Base-by-base conservation (phyloP, 2,888 invertebrate species). In the Drosophila dives region DNA sequence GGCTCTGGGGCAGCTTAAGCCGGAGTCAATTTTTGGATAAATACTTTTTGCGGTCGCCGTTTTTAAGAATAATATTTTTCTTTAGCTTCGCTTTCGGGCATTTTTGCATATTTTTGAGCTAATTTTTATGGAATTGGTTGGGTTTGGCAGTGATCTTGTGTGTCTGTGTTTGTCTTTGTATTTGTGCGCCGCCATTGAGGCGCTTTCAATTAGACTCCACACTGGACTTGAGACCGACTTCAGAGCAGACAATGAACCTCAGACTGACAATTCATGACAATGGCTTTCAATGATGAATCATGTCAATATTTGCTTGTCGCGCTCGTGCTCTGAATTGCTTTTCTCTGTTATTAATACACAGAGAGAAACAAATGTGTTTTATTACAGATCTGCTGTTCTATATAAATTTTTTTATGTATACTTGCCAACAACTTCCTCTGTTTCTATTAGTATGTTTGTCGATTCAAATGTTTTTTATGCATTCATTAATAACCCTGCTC, bases 31-130 rank as follows among this genome's bases (percentile, higher is more conserved):
- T 75, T 73, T 75, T 73, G 77, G 77, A 70, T 72, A 80, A 81
- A 85, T 86, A 45, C 45, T 45, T 45, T 89, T 83, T 85, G 81
- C 89, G 81, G 76, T 86, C 76, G 71, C 40, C 51, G 60, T 49
- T 60, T 45, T 50, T 33, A 83, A 85, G 77, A 89, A 86, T 83
- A 89, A 89, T 86, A 86, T 89, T 89, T 77, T 84, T 84, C 73
- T 83, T 83, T 75, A 55, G 64, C 58, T 56, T 61, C 54, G 65
- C 68, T 76, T 72, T 76, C 56, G 63, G 66, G 60, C 80, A 68
- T 73, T 73, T 85, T 72, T 77, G 83, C 85, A 80, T 80, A 80
- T 81, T 53, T 79, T 73, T 80, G 88, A 83, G 84, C 84, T 87
- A 85, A 85, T 88, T 89, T 89, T 72, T 86, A 69, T 70, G 69